A percentile compares a stretch with the other conserved stretches of the same genome.
Evolutionary conservation across 1,140 invertebrate species (phyloP).

Genomic region (Bombus waltoni): DNA sequence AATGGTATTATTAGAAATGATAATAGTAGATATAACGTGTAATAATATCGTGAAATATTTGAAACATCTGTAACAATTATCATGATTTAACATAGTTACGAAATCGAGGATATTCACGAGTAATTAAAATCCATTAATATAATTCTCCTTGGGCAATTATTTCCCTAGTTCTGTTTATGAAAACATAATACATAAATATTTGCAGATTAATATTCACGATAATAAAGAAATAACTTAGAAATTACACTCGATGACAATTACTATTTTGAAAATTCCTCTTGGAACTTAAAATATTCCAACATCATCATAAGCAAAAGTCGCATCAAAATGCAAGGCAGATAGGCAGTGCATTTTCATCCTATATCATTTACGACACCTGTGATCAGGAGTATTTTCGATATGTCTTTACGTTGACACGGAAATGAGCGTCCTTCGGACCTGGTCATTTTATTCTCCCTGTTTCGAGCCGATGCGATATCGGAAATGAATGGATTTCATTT

Average conservation of each 20-base stretch:
- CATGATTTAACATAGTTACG: neutral
- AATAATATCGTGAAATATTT: neutral
- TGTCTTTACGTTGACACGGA: neutral
- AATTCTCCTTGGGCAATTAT: too few relatives aligned
- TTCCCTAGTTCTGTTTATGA: neutral
- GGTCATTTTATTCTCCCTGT: neutral
- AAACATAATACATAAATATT: too few relatives aligned
- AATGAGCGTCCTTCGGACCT: neutral
- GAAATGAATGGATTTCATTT: slow-evolving; percentile 48
- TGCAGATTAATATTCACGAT: too few relatives aligned
- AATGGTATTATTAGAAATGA: neutral
- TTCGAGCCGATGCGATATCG: slow-evolving; percentile 23
- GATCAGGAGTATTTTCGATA: neutral
- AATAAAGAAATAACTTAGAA: neutral
- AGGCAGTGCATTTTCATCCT: neutral
- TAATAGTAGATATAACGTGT: neutral
- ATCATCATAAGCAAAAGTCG: neutral
- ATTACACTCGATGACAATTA: neutral
- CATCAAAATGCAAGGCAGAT: neutral
- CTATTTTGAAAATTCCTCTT: neutral
- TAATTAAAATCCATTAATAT: too few relatives aligned
- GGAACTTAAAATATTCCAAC: neutral
- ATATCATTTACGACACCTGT: neutral
- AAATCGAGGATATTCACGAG: neutral
- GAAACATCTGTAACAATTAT: neutral